Conservation (phyloP, 2,113 vertebrate genomes). For the Eulemur macaco region DNA sequence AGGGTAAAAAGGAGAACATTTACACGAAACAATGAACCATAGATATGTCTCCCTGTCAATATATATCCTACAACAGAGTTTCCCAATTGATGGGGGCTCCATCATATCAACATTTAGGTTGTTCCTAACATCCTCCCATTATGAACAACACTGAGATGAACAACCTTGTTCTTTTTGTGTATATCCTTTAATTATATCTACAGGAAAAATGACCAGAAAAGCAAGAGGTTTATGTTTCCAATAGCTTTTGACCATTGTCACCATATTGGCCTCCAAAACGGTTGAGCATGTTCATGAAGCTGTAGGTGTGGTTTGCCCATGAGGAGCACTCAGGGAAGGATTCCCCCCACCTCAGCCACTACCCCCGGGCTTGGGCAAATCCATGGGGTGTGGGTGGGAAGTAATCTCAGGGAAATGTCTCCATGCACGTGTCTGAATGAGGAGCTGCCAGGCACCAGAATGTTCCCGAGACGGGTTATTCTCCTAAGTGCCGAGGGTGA, state of each 20-base stretch:
- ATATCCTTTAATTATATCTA: not conserved
- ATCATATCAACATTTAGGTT: not conserved
- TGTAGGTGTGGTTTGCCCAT: not conserved
- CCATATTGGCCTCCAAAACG: not conserved
- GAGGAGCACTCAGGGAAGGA: not conserved
- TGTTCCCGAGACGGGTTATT: not conserved
- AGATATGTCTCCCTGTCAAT: not conserved
- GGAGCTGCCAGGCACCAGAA: not conserved
- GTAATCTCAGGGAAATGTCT: not conserved
- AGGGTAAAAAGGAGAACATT: not conserved
- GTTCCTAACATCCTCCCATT: not conserved
- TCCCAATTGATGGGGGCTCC: too few relatives aligned
- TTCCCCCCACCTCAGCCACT: not conserved
- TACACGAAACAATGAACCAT: not conserved
- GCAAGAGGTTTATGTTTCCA: not conserved
- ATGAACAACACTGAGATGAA: not conserved
- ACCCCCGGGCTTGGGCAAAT: not conserved
- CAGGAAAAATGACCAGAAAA: not conserved
- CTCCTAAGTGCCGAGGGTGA: not conserved
- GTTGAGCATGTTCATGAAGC: not conserved
- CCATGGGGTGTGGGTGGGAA: not conserved
- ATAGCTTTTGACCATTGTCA: not conserved
- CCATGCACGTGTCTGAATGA: not conserved
- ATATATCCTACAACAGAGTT: not conserved
- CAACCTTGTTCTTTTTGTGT: not conserved